A percentile compares a stretch with the other conserved stretches of the same genome.
phyloP scores from a whole-genome alignment of 2,797 vertebrate species.

The Microcaecilia unicolor region DNA sequence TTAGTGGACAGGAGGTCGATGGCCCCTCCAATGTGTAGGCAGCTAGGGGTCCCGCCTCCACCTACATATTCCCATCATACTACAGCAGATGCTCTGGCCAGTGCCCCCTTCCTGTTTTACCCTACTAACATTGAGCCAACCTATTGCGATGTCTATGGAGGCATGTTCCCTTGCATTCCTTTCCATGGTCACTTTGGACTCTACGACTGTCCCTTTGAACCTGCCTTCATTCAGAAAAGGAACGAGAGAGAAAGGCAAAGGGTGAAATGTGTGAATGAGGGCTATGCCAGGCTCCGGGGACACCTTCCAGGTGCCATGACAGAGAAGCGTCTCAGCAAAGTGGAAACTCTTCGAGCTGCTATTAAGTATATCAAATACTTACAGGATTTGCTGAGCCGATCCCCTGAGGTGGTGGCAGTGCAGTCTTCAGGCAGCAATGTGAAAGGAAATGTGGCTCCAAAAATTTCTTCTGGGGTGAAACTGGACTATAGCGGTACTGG shows the following conservation, averaged over 20 bases:
- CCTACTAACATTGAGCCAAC: conserved; percentile 33
- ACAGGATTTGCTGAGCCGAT: conserved; percentile 53
- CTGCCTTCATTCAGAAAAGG: conserved; percentile 72
- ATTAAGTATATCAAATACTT: conserved; percentile 74
- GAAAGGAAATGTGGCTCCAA: background rate
- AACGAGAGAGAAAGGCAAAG: conserved; percentile 75
- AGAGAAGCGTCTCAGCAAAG: conserved; percentile 70
- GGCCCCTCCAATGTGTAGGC: conserved; percentile 19
- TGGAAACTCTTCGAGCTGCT: conserved; percentile 73
- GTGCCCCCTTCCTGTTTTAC: conserved; percentile 55
- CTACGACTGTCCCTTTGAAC: conserved; percentile 66
- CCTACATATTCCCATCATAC: conserved; percentile 26
- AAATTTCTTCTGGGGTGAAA: background rate
- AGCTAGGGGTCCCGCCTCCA: conserved; percentile 37
- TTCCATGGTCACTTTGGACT: conserved; percentile 53
- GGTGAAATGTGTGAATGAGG: conserved; percentile 72
- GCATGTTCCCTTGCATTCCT: conserved; percentile 52
- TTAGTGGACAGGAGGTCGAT: conserved; percentile 33
- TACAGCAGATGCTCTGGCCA: conserved; percentile 14
- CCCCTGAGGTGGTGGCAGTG: background rate
- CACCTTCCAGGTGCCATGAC: conserved; percentile 58
- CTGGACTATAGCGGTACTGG: conserved; percentile 4
- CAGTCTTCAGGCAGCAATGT: background rate
- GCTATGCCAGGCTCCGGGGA: conserved; percentile 65
- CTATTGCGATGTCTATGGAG: conserved; percentile 46